Base-by-base conservation (phyloP, 2,113 vertebrate species). In the Nyctereutes procyonoides region DNA sequence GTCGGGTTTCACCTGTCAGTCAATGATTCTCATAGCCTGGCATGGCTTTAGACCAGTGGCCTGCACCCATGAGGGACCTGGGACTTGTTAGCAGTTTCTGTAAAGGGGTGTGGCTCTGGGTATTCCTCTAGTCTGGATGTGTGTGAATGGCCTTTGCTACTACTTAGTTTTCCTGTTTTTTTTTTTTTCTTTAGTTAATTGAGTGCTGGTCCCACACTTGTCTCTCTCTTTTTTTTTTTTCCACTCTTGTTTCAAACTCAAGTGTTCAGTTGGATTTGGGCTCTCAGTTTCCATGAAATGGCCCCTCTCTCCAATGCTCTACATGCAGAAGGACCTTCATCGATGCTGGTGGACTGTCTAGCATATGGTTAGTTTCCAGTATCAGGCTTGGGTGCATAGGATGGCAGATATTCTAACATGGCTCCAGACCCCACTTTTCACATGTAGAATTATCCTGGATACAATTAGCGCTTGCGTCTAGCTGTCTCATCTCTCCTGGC, bases 171-270 rank as follows among this genome's bases (percentile, higher is more conserved):
- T 76, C 30, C 53, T 88, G 2, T 30, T 53, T 76, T 74, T 53
- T 58, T 20, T 19, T 53, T 2, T 71, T 92, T 80, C 38, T 16
- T 71, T 81, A 82, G 16, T 35, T n/a, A 93, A 83, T 77, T 16
- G 8, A 62, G 30, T 35, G 60, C 17, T 60, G 76, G 32, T 69
- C 20, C 65, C 17, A 92, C 79, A 77, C 0, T 35, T 60, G 10
- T 93, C n/a, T n/a, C n/a, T n/a, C n/a, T n/a, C n/a, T 30, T 53
- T 76, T 74, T 53, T 58, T 20, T 19, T 53, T 2, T 71, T 92
- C 65, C 17, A 92, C 79, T 82, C 0, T 35, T 60, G 10, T 93
- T 82, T 95, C 26, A 90, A 65, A 94, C 5, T 58, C 35, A 80
- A 51, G 28, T 60, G 8, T 12, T 26, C 38, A 24, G 4, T 28